Evolutionary conservation across 2,113 vertebrate genomes (phyloP), one percentile per base, ranked within the genome.

Genomic region (Nannospalax galili): DNA sequence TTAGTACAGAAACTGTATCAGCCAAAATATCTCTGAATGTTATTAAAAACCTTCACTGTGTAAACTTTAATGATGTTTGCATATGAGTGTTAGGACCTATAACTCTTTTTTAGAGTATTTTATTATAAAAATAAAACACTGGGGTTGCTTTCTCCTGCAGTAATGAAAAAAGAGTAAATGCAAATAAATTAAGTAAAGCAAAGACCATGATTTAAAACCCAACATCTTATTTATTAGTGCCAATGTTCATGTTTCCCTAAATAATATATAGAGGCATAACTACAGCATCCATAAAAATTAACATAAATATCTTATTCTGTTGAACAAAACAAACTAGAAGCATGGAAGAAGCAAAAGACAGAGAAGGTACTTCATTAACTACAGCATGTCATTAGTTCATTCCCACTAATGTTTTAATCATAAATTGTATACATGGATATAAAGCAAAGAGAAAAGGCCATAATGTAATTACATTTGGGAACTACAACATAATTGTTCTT

Each of bases 121-220:
- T 96, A 96, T 95, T 95, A 92, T 81, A 95, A 96, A 97, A 97
- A 92, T 96, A 94, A 95, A 96, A 79, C 87, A 96, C 16, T 58
- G 32, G 1, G 28, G 8, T 12, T 95, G 28, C 95, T 96, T 92
- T n/a, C 37, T 96, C 74, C 40, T 93, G 19, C 19, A 84, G 60
- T 94, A 95, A 97, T 90, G 56, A 95, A 95, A 85, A 96, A 94
- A 89, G 56, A 96, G 28, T 89, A 95, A 96, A 97, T 88, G 84
- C 40, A 91, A 96, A 94, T 94, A 94, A 97, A 96, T 92, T 97
- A 96, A 84, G 45, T 89, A 72, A 16, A 85, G n/a, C 16, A 90
- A 81, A 96, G 62, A 92, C 72, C n/a, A 77, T 95, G 48, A 96
- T 95, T 97, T 97, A 96, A 96, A 95, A 92, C 28, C 48, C 72